Evolutionary conservation across 2,113 vertebrate species (phyloP).

Genomic region (Callipepla squamata): DNA sequence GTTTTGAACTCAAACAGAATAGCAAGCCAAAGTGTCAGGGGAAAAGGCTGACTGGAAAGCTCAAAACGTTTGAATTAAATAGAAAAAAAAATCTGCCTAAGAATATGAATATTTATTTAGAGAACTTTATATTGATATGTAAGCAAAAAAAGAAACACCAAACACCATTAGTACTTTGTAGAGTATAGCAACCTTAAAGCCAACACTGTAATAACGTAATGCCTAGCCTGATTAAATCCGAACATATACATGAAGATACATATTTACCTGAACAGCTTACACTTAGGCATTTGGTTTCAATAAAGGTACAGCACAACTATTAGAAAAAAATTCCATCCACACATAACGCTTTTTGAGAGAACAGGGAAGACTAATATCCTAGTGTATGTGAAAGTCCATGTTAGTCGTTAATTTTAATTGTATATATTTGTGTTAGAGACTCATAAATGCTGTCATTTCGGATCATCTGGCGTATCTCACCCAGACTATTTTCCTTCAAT

Average conservation of each 20-base stretch:
- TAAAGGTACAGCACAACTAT: not conserved
- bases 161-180: not conserved
- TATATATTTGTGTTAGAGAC: not conserved
- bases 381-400: not conserved
- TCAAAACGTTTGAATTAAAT: conserved; percentile 2
- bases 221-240: not conserved
- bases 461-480: not conserved
- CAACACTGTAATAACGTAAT: not conserved
- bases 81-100: not conserved
- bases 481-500: not conserved
- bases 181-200: not conserved
- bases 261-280: not conserved
- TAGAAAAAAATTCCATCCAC: not conserved
- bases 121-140: not conserved
- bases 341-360: not conserved
- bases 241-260: not conserved
- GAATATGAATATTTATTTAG: not conserved
- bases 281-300: not conserved
- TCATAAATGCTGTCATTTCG: not conserved
- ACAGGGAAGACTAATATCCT: not conserved
- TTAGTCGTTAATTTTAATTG: conserved; percentile 8
- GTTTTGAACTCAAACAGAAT: not conserved
- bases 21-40: not conserved
- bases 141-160: not conserved
- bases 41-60: not conserved